Evolutionary conservation across 2,113 vertebrate genomes (phyloP), one percentile per base, ranked within the genome.

Genomic region (Thymallus thymallus): DNA sequence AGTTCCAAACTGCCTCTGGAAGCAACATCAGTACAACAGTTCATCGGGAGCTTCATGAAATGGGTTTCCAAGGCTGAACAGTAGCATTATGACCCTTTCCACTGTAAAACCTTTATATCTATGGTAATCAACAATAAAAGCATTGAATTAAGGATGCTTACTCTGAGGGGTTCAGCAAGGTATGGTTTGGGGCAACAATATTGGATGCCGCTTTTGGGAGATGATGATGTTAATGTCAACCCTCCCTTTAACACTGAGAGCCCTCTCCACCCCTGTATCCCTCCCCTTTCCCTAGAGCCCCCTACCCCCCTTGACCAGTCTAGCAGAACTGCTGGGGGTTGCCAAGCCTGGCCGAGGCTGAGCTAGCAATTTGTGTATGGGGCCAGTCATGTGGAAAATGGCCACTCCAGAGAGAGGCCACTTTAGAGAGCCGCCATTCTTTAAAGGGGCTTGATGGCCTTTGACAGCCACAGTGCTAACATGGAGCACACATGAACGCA

Each of bases 341-440:
- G 86, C 88, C 84, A 77, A 82, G 22, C 16, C 22, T 1, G 1
- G 7, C 13, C 13, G 51, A 56, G 30, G 55, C 32, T 14, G n/a
- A 23, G 22, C 29, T 88, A 26, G 29, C 86, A 88, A 86, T 88
- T 90, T 76, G 76, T 91, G 88, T 88, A 87, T 88, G 87, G 84
- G 87, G 78, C 89, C 89, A 92, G 91, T 92, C 88, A 90, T 91
- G 89, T 92, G 90, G 91, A 92, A 92, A 92, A 91, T 92, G 88
- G 90, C 82, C 87, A 85, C 89, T 85, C 83, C 88, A 58, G 79
- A 88, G 87, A 91, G 88, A 91, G 91, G 84, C 86, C 89, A 92
- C 88, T 91, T 92, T 89, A 92, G 88, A 91, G 89, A 89, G 89
- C 82, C 88, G 87, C 91, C 91, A 91, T 85, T 80, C 83, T 91